Conservation (phyloP, 2,113 vertebrate genomes). For the Nibea albiflora region DNA sequence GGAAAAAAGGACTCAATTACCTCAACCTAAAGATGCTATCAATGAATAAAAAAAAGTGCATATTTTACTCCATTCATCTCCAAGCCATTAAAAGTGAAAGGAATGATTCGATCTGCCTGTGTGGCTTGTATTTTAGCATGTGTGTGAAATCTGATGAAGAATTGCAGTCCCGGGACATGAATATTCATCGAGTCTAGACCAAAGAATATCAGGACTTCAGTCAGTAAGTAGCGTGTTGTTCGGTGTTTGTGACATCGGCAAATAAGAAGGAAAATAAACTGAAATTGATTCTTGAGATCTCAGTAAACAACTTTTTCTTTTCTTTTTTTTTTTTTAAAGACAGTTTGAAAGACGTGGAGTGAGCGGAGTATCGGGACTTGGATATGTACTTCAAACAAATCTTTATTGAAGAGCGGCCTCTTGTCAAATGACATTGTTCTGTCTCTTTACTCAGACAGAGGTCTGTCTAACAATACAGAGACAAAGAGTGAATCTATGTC, state of each 20-base stretch:
- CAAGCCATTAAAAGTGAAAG: slow-evolving; percentile 97
- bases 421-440: slow-evolving; percentile 53
- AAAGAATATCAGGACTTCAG: slow-evolving; percentile 46
- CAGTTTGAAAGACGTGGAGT: slow-evolving; percentile 8
- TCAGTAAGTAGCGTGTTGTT: neutral
- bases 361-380: neutral
- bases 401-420: slow-evolving; percentile 40
- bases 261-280: slow-evolving; percentile 36
- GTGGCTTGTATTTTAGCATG: slow-evolving; percentile 86
- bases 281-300: slow-evolving; percentile 34
- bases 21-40: slow-evolving; percentile 99
- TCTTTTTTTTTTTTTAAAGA: neutral
- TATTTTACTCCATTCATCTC: slow-evolving; percentile 98
- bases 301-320: slow-evolving; percentile 24
- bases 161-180: slow-evolving; percentile 59
- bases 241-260: neutral
- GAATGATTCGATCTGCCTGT: slow-evolving; percentile 94
- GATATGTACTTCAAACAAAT: slow-evolving; percentile 43
- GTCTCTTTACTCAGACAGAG: slow-evolving; percentile 51
- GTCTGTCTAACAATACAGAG: slow-evolving; percentile 59
- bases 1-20: slow-evolving; percentile 94
- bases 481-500: slow-evolving; percentile 63
- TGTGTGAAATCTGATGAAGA: slow-evolving; percentile 80
- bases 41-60: slow-evolving; percentile 97
- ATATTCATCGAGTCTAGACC: slow-evolving; percentile 73